Percentiles rank a stretch among this genome's conserved stretches.
These are phyloP conservation scores for Scaptodrosophila lebanonensis DNA, from an alignment of 1,140 invertebrate genomes.

Conservation along the genomic window DNA sequence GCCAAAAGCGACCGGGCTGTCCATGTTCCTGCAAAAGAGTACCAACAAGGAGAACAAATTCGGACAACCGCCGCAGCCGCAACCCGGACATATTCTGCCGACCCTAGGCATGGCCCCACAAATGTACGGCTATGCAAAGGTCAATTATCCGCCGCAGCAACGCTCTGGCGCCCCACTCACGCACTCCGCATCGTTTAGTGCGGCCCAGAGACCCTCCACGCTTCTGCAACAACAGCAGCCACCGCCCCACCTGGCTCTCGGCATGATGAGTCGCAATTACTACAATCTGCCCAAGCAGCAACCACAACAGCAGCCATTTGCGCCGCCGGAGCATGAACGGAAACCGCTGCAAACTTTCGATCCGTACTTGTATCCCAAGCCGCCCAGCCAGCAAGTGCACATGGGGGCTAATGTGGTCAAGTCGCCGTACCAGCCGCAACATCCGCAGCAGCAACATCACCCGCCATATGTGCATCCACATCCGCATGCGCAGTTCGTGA, in stretches of 20 bases:
- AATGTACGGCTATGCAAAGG: constrained; percentile 45
- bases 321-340: constrained; percentile 35
- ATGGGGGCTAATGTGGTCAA: constrained; percentile 27
- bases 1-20: constrained; percentile 39
- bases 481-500: constrained; percentile 39
- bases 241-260: constrained; percentile 45
- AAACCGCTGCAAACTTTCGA: constrained; percentile 73
- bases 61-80: constrained; percentile 42
- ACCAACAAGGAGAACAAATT: constrained; percentile 72
- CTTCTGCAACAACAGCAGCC: constrained; percentile 43
- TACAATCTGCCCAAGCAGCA: constrained; percentile 57
- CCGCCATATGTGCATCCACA: constrained; percentile 11
- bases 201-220: constrained; percentile 44
- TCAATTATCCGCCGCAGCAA: constrained; percentile 18
- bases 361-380: constrained; percentile 67
- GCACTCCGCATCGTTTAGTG: constrained; percentile 56
- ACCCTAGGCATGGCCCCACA: constrained; percentile 49
- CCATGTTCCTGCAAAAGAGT: constrained; percentile 55
- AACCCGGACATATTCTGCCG: constrained; percentile 12
- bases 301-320: constrained; percentile 7
- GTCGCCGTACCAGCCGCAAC: constrained; percentile 33
- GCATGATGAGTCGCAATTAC: constrained; percentile 64
- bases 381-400: constrained; percentile 42
- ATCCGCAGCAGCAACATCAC: constrained; percentile 26
- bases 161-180: constrained; percentile 36